A percentile compares a stretch with the other conserved stretches of the same genome.
Evolutionary conservation across 2,888 invertebrate genomes (phyloP).

Genomic region (Cistogaster globosa): DNA sequence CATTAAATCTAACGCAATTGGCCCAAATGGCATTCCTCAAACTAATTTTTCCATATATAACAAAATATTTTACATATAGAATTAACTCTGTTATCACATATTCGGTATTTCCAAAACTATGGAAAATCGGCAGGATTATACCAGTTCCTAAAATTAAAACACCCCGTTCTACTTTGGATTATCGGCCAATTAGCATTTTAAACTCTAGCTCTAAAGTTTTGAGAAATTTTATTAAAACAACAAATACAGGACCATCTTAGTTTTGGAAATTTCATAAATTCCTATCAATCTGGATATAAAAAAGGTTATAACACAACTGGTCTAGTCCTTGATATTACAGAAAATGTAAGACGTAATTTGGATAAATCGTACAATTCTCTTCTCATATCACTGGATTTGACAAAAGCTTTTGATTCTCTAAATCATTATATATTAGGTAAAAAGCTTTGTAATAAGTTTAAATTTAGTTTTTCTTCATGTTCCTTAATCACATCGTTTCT

Average conservation of each 20-base stretch:
- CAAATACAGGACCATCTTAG: neutral
- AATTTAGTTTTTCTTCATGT: too few species aligned
- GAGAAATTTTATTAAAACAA: too few species aligned
- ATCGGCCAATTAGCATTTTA: neutral
- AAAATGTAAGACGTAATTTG: neutral
- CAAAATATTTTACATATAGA: too few species aligned
- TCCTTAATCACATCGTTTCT: neutral
- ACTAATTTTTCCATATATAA: too few species aligned
- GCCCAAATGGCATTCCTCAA: too few species aligned
- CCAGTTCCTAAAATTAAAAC: neutral
- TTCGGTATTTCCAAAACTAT: too few species aligned
- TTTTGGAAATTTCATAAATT: neutral
- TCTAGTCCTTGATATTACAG: neutral
- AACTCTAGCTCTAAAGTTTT: neutral
- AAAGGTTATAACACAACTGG: neutral
- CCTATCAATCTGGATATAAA: neutral
- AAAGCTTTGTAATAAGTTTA: neutral
- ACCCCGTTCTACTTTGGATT: neutral
- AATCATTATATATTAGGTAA: neutral
- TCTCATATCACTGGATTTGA: neutral
- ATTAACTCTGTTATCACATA: too few species aligned
- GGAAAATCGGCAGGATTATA: neutral
- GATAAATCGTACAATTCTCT: neutral
- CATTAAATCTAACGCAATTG: too few species aligned
- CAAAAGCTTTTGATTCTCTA: neutral